phyloP scores from a whole-genome alignment of 2,888 invertebrate genomes.

The Masnerella sp. region DNA sequence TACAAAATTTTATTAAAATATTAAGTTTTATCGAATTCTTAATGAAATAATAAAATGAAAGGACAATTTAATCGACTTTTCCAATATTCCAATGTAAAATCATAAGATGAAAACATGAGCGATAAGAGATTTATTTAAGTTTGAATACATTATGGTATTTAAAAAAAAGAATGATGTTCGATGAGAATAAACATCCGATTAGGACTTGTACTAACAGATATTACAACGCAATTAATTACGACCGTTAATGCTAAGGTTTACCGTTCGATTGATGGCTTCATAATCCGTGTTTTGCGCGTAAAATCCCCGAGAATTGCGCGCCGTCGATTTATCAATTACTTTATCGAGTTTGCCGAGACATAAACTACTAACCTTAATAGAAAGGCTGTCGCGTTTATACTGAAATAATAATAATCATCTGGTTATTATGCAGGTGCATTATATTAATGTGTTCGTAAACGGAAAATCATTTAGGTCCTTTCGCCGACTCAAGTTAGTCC shows the following conservation, averaged over 20 bases:
- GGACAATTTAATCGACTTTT: no score
- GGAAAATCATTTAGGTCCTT: slow-evolving; percentile 18
- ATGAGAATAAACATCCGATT: slow-evolving; percentile 17
- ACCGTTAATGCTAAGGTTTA: slow-evolving; percentile 9
- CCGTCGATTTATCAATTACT: slow-evolving; percentile 14
- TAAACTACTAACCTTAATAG: slow-evolving; percentile 35
- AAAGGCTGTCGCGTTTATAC: slow-evolving; percentile 19
- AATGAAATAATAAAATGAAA: no score
- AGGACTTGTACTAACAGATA: neutral
- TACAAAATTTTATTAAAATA: no score
- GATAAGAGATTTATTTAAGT: no score
- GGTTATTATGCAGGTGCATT: slow-evolving; percentile 32
- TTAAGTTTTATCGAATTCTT: no score
- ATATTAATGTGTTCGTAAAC: slow-evolving; percentile 6
- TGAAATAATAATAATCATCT: slow-evolving; percentile 25
- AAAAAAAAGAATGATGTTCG: no score
- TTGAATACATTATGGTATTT: no score
- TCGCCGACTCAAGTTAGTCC: slow-evolving; percentile 11
- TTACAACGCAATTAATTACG: slow-evolving; percentile 24
- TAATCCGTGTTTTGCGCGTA: slow-evolving; percentile 1
- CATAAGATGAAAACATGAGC: no score
- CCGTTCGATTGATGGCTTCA: slow-evolving; percentile 8
- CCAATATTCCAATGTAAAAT: no score
- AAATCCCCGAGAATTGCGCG: slow-evolving; percentile 4
- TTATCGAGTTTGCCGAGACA: slow-evolving; percentile 8